phyloP scores from a whole-genome alignment of 2,797 vertebrate species.

The Takifugu rubripes region DNA sequence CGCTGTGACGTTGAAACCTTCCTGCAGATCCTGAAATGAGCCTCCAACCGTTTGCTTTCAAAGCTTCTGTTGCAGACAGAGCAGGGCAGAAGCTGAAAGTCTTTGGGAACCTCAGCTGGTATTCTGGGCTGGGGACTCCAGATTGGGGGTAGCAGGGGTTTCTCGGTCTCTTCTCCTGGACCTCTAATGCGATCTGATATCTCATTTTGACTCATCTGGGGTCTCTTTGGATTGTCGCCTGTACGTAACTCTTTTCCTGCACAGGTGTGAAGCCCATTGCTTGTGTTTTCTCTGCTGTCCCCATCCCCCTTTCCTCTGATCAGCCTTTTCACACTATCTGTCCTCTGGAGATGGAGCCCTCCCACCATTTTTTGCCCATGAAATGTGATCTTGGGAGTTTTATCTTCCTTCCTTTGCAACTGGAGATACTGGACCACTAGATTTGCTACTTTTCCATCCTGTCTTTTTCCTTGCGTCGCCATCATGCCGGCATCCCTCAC shows the following conservation, averaged over 20 bases:
- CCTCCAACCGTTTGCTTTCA: constrained; percentile 72
- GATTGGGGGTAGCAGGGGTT: constrained; percentile 4
- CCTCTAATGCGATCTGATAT: neutral
- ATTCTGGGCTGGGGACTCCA: constrained; percentile 6
- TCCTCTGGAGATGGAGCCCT: constrained; percentile 22
- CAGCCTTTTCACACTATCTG: constrained; percentile 16
- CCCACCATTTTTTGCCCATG: constrained; percentile 57
- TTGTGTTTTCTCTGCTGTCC: constrained; percentile 8
- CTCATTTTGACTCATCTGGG: constrained; percentile 7
- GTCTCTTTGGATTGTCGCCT: constrained; percentile 16
- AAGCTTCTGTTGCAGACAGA: constrained; percentile 79
- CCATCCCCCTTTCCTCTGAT: constrained; percentile 8
- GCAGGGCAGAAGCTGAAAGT: constrained; percentile 67
- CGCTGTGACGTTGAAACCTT: constrained; percentile 70
- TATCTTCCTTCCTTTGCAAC: constrained; percentile 5
- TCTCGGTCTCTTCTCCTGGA: constrained; percentile 9
- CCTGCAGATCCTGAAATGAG: constrained; percentile 76
- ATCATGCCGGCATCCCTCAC: constrained; percentile 8
- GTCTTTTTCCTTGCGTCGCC: constrained; percentile 16
- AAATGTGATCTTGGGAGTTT: constrained; percentile 1
- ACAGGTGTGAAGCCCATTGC: constrained; percentile 6
- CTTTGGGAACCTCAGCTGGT: neutral
- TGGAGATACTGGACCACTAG: constrained; percentile 26
- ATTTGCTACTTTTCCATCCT: constrained; percentile 10
- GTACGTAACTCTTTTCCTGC: constrained; percentile 9